Base-by-base conservation (phyloP, 2,888 invertebrate genomes). In the Thelaira solivaga region DNA sequence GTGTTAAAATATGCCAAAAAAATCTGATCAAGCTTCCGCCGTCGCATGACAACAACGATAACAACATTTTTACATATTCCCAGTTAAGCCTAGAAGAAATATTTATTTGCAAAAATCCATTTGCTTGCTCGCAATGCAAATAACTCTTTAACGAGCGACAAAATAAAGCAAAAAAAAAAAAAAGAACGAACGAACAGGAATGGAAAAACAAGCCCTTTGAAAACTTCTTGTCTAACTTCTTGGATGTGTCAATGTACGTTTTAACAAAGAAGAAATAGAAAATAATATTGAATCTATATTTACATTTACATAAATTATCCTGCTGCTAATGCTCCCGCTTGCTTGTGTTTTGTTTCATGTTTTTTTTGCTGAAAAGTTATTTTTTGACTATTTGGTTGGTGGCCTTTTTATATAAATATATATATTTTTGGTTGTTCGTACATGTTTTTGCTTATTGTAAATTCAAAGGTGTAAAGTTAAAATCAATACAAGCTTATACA, bases 1-100 rank as follows among this genome's bases (percentile, higher is more conserved):
- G 74, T 64, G 71, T 80, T 73, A 76, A 80, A 76, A 72, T 78
- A 79, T 76, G 55, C 69, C 67, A 77, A 75, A n/a, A n/a, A 74
- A 61, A 47, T 59, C 53, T 31, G 13, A 43, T 26, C 2, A 11
- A 11, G 16, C 31, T 34, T 18, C 13, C 13, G 0, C 3, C 24
- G 7, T 13, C 5, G 10, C 24, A 34, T 47, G 22, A 45, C 24
- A 36, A 39, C 24, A 55, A 2, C 10, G n/a, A n/a, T n/a, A n/a
- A n/a, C n/a, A n/a, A 26, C 6, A 26, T 55, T 55, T 13, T 39
- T 20, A 16, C 5, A 7, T 26, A 11, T 22, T 31, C 11, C 34
- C 3, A 6, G n/a, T 13, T 20, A 34, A 53, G 11, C 34, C 53
- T 16, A n/a, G n/a, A n/a, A n/a, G 31, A 3, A 16, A 45, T 55